Conservation (phyloP, 1,140 invertebrate genomes). For the Calycopis cecrops region DNA sequence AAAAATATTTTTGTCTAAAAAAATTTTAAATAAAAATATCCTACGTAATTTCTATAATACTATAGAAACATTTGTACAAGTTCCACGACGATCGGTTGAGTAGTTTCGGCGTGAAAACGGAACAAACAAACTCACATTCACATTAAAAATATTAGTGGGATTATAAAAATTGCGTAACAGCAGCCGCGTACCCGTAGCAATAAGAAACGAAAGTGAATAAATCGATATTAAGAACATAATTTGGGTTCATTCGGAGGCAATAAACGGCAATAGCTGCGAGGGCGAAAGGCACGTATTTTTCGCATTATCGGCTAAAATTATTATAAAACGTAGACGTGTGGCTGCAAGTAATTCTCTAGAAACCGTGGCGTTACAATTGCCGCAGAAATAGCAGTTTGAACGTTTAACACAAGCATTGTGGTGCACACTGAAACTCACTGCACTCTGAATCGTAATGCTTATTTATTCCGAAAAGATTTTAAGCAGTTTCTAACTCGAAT, state of each 20-base stretch:
- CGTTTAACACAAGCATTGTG: conserved; percentile 33
- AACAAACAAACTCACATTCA: conserved; percentile 26
- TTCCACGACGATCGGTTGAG: too few species aligned
- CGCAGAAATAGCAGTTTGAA: conserved; percentile 44
- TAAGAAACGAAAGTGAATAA: conserved; percentile 40
- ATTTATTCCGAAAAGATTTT: conserved; percentile 17
- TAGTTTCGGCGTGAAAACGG: too few species aligned
- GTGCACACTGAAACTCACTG: conserved; percentile 21
- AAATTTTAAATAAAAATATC: too few species aligned
- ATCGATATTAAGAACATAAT: conserved; percentile 55
- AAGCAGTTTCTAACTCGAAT: conserved; percentile 6
- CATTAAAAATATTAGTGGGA: not conserved
- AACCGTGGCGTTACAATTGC: conserved; percentile 50
- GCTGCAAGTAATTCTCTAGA: conserved; percentile 51
- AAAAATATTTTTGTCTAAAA: too few species aligned
- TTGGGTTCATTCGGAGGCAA: conserved; percentile 58
- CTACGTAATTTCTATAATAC: too few species aligned
- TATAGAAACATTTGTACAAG: too few species aligned
- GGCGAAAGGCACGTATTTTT: conserved; percentile 66
- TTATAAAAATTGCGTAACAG: conserved; percentile 6
- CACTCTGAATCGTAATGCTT: conserved; percentile 11
- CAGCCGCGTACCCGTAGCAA: conserved; percentile 33
- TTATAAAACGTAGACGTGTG: conserved; percentile 66
- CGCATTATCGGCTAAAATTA: conserved; percentile 70
- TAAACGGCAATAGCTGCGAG: conserved; percentile 54